Evolutionary conservation across 92 coral and sea anemone species (phyloP), one percentile per base, ranked within the genome.

Genomic region (Zoanthus solanderi): DNA sequence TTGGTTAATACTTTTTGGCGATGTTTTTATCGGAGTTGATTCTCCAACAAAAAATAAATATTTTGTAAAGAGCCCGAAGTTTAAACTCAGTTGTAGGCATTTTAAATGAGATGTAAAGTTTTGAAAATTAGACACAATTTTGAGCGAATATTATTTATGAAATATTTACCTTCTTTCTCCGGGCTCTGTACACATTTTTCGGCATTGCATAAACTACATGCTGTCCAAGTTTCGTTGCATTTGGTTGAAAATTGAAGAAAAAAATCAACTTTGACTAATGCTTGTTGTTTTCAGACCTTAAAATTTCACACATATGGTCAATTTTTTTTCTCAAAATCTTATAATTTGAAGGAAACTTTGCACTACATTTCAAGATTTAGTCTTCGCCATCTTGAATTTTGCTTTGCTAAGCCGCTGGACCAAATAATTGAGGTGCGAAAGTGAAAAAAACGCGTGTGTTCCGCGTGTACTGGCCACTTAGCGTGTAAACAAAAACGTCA

Each of bases 311-410:
- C 0, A 66, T 66, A n/a, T 29, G 18, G 42, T 66, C 72, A n/a
- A 66, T 6, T 66, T 18, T 28, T 66, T 12, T n/a, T 30, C 72
- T 32, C 72, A 9, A 66, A 66, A 66, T 0, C 34, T 66, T 32
- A 66, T n/a, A 66, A 66, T 28, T 66, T 66, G 42, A 18, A 66
- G 42, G 72, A 28, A 66, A 66, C 34, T 66, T 18, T 32, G 72
- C 72, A 58, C 15, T 58, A 58, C 72, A 29, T 6, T 9, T 66
- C 34, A 6, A 18, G 2, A 66, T 66, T 29, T 66, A 66, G 31
- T 12, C 31, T 66, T 32, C 72, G 72, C 72, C 72, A 66, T 66
- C 72, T 66, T 66, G 72, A 66, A 66, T 66, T 2, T 66, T 66
- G 34, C 42, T 66, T 66, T 9, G 72, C 37, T 66, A 66, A 66